These are phyloP conservation scores for Umimayanthus kanabou DNA, from an alignment of 92 coral and sea anemone species.

Conservation along the genomic window DNA sequence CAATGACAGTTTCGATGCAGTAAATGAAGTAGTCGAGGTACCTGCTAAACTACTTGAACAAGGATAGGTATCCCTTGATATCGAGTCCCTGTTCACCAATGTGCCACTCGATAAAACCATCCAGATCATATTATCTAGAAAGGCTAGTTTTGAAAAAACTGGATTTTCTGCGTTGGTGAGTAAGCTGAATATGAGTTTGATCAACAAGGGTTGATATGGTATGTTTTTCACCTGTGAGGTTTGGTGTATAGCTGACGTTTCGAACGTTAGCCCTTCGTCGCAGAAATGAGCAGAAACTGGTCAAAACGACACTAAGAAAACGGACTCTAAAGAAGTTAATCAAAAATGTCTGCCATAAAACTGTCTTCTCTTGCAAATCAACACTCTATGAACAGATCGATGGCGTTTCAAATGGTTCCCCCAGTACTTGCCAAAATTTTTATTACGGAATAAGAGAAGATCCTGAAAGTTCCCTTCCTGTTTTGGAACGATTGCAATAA, in stretches of 20 bases:
- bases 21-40: not conserved
- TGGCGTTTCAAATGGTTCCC: conserved; percentile 53
- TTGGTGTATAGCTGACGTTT: no score
- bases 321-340: conserved; percentile 37
- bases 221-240: no score
- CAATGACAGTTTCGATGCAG: conserved; percentile 34
- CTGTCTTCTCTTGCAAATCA: conserved; percentile 39
- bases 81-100: conserved; percentile 27
- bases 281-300: conserved; percentile 5
- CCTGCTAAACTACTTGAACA: not conserved
- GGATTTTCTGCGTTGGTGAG: no score
- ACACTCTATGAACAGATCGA: conserved; percentile 49
- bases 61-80: conserved; percentile 25
- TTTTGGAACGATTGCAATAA: not conserved
- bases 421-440: conserved; percentile 33
- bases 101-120: conserved; percentile 19
- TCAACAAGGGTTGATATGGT: no score
- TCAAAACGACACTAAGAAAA: conserved; percentile 43
- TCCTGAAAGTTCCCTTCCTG: not conserved
- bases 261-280: no score
- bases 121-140: conserved; percentile 28
- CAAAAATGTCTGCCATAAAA: conserved; percentile 41
- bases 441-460: conserved; percentile 29
- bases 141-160: no score
- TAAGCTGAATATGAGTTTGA: no score